These are phyloP conservation scores for Beris chalybata DNA, from an alignment of 2,888 invertebrate genomes.

Conservation along the genomic window DNA sequence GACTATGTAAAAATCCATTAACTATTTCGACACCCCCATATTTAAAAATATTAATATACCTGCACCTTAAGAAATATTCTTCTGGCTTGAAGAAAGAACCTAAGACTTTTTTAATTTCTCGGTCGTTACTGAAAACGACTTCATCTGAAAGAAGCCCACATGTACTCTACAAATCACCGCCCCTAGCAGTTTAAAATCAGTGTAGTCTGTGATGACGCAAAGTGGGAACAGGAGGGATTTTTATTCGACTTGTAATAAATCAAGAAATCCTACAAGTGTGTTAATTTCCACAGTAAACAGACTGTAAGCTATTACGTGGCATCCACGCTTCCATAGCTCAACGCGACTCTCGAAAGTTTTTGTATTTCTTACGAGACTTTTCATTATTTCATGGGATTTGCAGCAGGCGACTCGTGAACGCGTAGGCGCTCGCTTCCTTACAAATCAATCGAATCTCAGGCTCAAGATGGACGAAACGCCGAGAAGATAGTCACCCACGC, in stretches of 20 bases:
- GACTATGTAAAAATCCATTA: no score
- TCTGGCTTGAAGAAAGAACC: no score
- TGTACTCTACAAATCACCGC: no score
- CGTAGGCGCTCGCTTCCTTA: conserved; percentile 25
- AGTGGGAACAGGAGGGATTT: no score
- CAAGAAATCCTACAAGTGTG: conserved; percentile 31
- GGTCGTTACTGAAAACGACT: no score
- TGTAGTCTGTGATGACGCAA: no score
- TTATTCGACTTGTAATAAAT: conserved; percentile 6
- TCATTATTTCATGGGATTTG: neutral
- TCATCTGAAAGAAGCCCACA: no score
- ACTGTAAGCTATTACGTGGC: conserved; percentile 11
- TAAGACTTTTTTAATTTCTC: no score
- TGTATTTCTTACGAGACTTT: neutral
- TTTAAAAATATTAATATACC: no score
- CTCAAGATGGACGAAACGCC: conserved; percentile 10
- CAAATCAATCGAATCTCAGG: conserved; percentile 21
- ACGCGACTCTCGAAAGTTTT: conserved; percentile 1
- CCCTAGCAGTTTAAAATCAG: no score
- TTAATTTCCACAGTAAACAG: conserved; percentile 27
- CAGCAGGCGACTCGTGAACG: conserved; percentile 7
- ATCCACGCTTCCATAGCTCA: conserved; percentile 21
- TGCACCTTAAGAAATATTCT: no score
- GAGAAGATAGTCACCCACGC: conserved; percentile 15
- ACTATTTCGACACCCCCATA: no score